A percentile compares a stretch with the other conserved stretches of the same genome.
phyloP scores from a whole-genome alignment of 2,797 vertebrate species.

The Vultur gryphus region DNA sequence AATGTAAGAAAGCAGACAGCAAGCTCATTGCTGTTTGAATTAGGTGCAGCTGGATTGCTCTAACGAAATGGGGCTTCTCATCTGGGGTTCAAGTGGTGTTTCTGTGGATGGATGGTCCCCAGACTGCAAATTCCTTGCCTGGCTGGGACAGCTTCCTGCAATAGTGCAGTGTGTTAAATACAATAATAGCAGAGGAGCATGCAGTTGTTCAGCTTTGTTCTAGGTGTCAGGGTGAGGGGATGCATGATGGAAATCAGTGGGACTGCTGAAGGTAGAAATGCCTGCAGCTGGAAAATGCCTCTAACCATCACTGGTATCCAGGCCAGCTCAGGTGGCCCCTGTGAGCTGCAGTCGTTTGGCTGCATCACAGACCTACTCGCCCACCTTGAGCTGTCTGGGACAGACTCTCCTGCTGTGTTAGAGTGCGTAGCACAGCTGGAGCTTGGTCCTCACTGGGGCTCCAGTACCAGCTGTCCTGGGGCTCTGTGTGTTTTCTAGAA shows the following conservation, averaged over 20 bases:
- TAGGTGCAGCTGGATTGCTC: neutral
- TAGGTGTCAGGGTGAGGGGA: neutral
- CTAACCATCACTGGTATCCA: neutral
- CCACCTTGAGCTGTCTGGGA: neutral
- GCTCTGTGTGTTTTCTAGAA: neutral
- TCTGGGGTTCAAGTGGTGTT: neutral
- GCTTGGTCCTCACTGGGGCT: neutral
- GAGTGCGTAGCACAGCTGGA: neutral
- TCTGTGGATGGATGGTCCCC: neutral
- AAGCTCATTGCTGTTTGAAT: slow-evolving; percentile 41
- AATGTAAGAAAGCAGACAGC: slow-evolving; percentile 8
- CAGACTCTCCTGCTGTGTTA: neutral
- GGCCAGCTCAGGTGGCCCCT: neutral
- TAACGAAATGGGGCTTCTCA: neutral
- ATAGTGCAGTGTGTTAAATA: fast-evolving
- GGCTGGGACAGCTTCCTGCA: neutral
- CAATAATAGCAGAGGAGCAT: neutral
- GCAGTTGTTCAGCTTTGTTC: neutral
- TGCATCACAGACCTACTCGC: neutral
- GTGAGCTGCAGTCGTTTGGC: neutral
- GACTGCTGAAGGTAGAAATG: neutral
- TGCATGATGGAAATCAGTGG: neutral
- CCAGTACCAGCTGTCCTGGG: neutral
- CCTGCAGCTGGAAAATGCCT: neutral
- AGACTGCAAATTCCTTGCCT: neutral